Evolutionary conservation across 1,140 invertebrate species (phyloP).

Genomic region (Drosophila kepulauana): DNA sequence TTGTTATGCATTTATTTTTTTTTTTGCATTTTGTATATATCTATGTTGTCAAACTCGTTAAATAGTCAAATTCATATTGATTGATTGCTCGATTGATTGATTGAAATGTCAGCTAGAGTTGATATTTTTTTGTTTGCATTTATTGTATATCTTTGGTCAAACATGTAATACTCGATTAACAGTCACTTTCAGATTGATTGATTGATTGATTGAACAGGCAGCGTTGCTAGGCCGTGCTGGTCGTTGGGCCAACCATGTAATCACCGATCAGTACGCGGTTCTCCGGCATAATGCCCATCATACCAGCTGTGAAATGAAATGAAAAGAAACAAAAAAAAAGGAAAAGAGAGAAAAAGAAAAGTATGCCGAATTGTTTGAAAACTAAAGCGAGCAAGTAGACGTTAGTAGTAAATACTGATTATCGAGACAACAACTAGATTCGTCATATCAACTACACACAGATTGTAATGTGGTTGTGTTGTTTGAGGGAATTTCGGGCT

Average conservation of each 20-base stretch:
- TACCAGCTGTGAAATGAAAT: constrained; percentile 72
- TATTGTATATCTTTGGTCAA: constrained; percentile 13
- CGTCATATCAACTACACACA: constrained; percentile 78
- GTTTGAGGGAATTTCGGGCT: background rate
- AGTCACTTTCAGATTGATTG: constrained; percentile 28
- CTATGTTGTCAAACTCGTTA: no score
- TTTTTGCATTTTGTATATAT: no score
- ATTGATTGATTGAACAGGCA: constrained; percentile 15
- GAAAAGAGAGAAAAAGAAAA: constrained; percentile 27
- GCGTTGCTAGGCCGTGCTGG: constrained; percentile 65
- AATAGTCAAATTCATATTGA: no score
- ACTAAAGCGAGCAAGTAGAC: background rate
- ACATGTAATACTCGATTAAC: constrained; percentile 67
- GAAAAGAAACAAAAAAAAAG: constrained; percentile 34
- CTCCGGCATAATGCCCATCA: constrained; percentile 85
- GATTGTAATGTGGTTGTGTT: constrained; percentile 80
- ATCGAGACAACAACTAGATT: constrained; percentile 33
- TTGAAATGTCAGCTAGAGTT: no score
- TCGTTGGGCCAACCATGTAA: constrained; percentile 77
- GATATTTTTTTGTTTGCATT: background rate
- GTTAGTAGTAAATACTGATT: constrained; percentile 49
- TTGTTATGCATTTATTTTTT: no score
- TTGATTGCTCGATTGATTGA: no score
- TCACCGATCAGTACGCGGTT: constrained; percentile 85
- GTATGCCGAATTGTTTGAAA: constrained; percentile 6